Evolutionary conservation across 2,888 invertebrate genomes (phyloP).

Genomic region (Sarcophaga carnaria): DNA sequence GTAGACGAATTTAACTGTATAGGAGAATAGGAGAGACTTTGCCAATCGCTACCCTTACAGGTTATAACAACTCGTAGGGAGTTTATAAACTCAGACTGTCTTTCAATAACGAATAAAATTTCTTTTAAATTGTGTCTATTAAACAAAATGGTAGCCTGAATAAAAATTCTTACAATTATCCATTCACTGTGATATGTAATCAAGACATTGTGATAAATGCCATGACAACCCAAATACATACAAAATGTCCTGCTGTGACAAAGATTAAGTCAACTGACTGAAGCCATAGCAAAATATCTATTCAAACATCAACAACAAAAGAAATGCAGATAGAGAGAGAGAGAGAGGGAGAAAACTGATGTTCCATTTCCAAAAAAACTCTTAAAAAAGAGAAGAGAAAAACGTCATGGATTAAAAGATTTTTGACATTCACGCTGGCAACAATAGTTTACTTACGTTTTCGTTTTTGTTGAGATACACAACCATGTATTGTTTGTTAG

Average conservation of each 20-base stretch:
- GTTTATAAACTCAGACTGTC: too few relatives aligned
- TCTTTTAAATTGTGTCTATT: not conserved
- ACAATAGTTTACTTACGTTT: not conserved
- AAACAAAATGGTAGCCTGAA: not conserved
- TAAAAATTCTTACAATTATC: not conserved
- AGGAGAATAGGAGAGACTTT: too few relatives aligned
- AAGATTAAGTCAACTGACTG: not conserved
- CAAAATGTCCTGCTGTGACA: not conserved
- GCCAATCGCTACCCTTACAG: too few relatives aligned
- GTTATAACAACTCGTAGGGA: too few relatives aligned
- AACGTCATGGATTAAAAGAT: not conserved
- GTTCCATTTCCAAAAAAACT: not conserved
- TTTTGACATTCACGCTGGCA: slow-evolving; percentile 45
- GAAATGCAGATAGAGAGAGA: not conserved
- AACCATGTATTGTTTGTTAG: not conserved
- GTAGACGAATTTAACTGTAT: too few relatives aligned
- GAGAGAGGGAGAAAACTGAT: not conserved
- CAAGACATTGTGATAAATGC: not conserved
- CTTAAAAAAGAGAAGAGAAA: not conserved
- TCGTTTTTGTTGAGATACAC: not conserved
- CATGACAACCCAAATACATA: slow-evolving; percentile 13
- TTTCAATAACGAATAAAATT: too few relatives aligned
- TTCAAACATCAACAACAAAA: not conserved
- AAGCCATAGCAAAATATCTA: not conserved
- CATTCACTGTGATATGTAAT: not conserved